Evolutionary conservation across 2,797 vertebrate species (phyloP).

Genomic region (Helarctos malayanus): DNA sequence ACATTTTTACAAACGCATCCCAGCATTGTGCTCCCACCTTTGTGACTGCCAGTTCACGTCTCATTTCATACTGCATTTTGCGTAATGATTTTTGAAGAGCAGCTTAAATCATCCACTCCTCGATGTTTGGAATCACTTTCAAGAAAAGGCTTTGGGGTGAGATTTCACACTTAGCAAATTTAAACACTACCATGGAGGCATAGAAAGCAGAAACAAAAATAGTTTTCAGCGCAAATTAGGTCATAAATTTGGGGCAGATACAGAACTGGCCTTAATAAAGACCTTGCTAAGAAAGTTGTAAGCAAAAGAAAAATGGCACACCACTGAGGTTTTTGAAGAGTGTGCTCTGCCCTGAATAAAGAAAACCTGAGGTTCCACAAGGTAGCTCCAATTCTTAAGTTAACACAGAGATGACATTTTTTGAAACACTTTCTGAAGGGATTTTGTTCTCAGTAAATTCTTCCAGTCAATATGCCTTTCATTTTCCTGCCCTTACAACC

Average conservation of each 20-base stretch:
- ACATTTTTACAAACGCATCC: not conserved
- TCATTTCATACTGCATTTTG: not conserved
- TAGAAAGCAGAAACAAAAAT: conserved; percentile 72
- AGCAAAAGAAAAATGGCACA: not conserved
- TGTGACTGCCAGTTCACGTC: not conserved
- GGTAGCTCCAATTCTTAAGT: not conserved
- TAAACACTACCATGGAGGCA: conserved; percentile 38
- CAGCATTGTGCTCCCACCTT: not conserved
- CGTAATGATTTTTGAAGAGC: conserved; percentile 55
- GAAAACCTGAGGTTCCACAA: not conserved
- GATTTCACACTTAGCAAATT: conserved; percentile 72
- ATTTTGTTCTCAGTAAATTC: not conserved
- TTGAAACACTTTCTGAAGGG: not conserved
- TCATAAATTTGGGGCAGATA: conserved; percentile 63
- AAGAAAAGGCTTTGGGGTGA: conserved; percentile 71
- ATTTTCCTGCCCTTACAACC: not conserved
- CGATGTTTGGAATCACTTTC: conserved; percentile 65
- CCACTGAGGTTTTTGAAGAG: not conserved
- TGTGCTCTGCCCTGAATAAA: not conserved
- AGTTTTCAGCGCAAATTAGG: conserved; percentile 63
- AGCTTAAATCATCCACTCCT: conserved; percentile 50
- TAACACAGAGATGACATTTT: not conserved
- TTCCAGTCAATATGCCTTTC: not conserved
- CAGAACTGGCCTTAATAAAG: conserved; percentile 31
- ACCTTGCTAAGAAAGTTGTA: conserved; percentile 56